Evolutionary conservation across 2,888 invertebrate genomes (phyloP).

Genomic region (Tinea semifulvella): DNA sequence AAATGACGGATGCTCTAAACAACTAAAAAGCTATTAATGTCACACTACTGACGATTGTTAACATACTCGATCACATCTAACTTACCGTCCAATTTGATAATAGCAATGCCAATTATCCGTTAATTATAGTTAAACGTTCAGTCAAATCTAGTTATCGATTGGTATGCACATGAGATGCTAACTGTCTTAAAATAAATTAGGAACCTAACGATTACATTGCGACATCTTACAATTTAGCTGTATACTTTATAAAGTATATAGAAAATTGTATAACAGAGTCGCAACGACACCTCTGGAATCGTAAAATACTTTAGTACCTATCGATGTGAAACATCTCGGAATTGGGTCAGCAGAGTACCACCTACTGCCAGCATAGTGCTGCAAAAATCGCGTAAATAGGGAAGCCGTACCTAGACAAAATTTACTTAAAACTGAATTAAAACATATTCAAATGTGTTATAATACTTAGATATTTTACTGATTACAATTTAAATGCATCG

Average conservation of each 20-base stretch:
- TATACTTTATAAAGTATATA: background rate
- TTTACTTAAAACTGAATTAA: no score
- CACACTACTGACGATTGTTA: slow-evolving; percentile 46
- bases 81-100: slow-evolving; percentile 44
- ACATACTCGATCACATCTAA: slow-evolving; percentile 42
- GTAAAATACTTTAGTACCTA: slow-evolving; percentile 10
- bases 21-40: slow-evolving; percentile 24
- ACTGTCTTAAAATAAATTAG: no score
- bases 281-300: slow-evolving; percentile 3
- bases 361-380: background rate
- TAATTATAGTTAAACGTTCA: slow-evolving; percentile 20
- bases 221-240: background rate
- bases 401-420: no score
- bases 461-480: background rate
- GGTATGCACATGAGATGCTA: slow-evolving; percentile 3
- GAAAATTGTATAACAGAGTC: slow-evolving; percentile 1
- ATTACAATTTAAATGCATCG: background rate
- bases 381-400: background rate
- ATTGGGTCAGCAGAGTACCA: background rate
- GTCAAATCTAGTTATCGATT: background rate
- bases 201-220: no score
- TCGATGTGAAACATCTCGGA: background rate
- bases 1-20: slow-evolving; percentile 15
- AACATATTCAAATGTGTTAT: background rate
- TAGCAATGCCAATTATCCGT: slow-evolving; percentile 52